phyloP scores from a whole-genome alignment of 2,113 vertebrate species.

The Clinocottus analis region DNA sequence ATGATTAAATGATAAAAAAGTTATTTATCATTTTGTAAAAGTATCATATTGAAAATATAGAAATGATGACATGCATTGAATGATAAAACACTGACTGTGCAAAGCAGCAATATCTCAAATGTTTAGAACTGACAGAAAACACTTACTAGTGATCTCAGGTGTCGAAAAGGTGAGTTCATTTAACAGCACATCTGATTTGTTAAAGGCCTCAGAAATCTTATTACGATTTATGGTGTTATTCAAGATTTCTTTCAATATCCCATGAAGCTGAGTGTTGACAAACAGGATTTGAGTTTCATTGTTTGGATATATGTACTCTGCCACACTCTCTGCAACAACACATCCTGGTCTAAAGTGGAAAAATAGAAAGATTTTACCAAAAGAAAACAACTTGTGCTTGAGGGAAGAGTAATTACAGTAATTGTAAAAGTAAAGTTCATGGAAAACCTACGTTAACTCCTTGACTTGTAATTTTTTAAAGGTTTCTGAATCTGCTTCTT shows the following conservation, averaged over 20 bases:
- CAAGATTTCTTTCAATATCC: constrained; percentile 56
- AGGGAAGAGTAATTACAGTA: neutral
- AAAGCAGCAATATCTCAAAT: neutral
- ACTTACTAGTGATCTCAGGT: constrained; percentile 68
- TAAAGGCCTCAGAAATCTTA: constrained; percentile 65
- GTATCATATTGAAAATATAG: neutral
- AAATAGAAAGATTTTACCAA: constrained; percentile 4
- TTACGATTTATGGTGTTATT: constrained; percentile 50
- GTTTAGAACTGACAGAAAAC: neutral
- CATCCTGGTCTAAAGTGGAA: constrained; percentile 53
- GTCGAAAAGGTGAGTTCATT: constrained; percentile 29
- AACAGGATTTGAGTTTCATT: constrained; percentile 74
- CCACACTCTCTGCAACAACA: constrained; percentile 65
- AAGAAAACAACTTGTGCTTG: neutral
- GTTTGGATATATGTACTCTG: constrained; percentile 75
- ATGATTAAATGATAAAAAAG: too few species aligned
- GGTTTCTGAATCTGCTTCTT: constrained; percentile 52
- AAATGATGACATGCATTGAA: neutral
- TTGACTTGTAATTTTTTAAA: constrained; percentile 64
- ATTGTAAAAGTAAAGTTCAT: neutral
- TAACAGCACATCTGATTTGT: constrained; percentile 31
- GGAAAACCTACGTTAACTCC: constrained; percentile 64
- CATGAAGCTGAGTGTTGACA: constrained; percentile 70
- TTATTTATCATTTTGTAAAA: neutral
- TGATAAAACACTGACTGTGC: neutral